phyloP scores from a whole-genome alignment of 2,797 vertebrate genomes.

The Acanthiza pusilla region DNA sequence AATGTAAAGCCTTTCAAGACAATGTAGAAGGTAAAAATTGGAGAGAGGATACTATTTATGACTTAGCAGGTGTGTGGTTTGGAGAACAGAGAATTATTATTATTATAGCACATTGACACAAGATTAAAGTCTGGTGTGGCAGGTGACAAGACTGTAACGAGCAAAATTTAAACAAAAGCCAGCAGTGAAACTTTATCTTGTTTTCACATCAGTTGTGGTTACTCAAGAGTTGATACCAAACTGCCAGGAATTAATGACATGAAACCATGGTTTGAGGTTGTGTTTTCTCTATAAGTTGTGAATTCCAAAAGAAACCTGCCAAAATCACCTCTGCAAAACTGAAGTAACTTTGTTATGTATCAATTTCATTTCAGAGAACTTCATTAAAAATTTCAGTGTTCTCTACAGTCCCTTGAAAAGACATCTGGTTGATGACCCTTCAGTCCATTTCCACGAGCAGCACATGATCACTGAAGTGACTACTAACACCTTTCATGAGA shows the following conservation, averaged over 20 bases:
- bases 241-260: not conserved
- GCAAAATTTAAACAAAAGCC: not conserved
- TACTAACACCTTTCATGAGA: constrained; percentile 80
- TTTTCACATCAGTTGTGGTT: not conserved
- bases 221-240: not conserved
- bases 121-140: not conserved
- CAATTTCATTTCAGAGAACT: constrained; percentile 80
- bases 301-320: constrained; percentile 3
- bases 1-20: not conserved
- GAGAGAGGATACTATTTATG: not conserved
- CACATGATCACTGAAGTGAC: constrained; percentile 86
- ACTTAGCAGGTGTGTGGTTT: not conserved
- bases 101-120: not conserved
- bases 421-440: constrained; percentile 82
- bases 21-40: not conserved
- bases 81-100: not conserved
- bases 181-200: not conserved
- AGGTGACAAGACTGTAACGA: not conserved
- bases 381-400: constrained; percentile 92
- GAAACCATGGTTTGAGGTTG: not conserved
- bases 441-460: constrained; percentile 29
- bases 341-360: constrained; percentile 19
- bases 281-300: not conserved
- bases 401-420: constrained; percentile 88
- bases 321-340: not conserved